phyloP scores from a whole-genome alignment of 2,797 vertebrate genomes.

The Danio albolineatus region DNA sequence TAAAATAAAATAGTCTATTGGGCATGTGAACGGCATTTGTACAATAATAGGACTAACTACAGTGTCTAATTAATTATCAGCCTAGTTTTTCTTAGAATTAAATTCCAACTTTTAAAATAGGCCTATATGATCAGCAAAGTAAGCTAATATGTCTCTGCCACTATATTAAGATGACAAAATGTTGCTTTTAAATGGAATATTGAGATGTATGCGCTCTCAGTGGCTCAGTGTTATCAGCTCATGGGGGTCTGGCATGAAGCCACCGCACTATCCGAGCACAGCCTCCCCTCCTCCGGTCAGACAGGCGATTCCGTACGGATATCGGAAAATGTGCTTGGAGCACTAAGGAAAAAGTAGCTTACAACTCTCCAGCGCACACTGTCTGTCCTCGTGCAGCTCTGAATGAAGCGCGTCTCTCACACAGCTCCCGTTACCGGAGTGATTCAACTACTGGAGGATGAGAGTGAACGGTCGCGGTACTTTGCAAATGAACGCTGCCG shows the following conservation, averaged over 20 bases:
- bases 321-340: conserved; percentile 35
- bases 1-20: no score
- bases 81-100: no score
- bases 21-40: no score
- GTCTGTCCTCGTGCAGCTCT: neutral
- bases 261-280: conserved; percentile 14
- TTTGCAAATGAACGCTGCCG: neutral
- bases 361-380: conserved; percentile 23
- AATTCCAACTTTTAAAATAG: no score
- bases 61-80: no score
- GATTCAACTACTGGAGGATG: conserved; percentile 16
- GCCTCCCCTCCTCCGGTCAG: conserved; percentile 26
- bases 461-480: conserved; percentile 22
- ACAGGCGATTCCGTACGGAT: conserved; percentile 44
- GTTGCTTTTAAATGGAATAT: no score
- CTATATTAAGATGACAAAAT: no score
- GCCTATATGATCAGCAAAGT: no score
- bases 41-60: no score
- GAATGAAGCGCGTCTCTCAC: neutral
- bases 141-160: no score
- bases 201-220: neutral
- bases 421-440: conserved; percentile 1
- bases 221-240: neutral
- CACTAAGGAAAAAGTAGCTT: conserved; percentile 32
- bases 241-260: conserved; percentile 6